Percentiles rank a stretch among this genome's conserved stretches.
Evolutionary conservation across 2,888 invertebrate species (phyloP).

Genomic region (Minunthozetes semirufus): DNA sequence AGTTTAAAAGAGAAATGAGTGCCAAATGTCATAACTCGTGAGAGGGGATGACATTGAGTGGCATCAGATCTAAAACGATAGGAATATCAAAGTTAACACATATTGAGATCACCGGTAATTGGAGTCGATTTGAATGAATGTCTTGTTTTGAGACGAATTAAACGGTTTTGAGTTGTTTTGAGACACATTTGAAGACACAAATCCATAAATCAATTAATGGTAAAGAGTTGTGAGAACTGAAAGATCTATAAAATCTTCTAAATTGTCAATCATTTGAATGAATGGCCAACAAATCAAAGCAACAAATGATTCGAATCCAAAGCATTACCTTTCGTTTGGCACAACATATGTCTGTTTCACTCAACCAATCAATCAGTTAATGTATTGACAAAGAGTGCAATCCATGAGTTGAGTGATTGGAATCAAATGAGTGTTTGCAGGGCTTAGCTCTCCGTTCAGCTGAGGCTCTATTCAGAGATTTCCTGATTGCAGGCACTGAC

Average conservation of each 20-base stretch:
- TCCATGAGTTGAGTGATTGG: not conserved
- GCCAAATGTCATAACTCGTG: not conserved
- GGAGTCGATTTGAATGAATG: not conserved
- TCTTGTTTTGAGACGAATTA: not conserved
- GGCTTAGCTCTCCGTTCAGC: not conserved
- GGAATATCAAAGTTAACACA: conserved; percentile 11
- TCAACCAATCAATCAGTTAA: not conserved
- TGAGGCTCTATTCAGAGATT: conserved; percentile 6
- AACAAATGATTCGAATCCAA: not conserved
- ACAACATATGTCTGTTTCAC: not conserved
- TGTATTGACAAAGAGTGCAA: not conserved
- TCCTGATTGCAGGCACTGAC: conserved; percentile 20
- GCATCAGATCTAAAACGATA: conserved; percentile 20
- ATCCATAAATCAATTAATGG: not conserved
- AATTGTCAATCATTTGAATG: not conserved
- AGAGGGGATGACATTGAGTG: not conserved
- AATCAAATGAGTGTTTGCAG: conserved; percentile 8
- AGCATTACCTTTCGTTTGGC: conserved; percentile 13
- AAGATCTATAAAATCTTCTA: conserved; percentile 6
- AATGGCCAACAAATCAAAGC: not conserved
- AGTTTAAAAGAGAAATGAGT: not conserved
- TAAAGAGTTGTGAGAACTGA: not conserved
- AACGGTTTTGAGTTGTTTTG: too few species aligned
- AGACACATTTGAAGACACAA: not conserved
- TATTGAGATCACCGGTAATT: not conserved